Conservation (phyloP, 1,140 invertebrate genomes). For the Polypedilum vanderplanki region DNA sequence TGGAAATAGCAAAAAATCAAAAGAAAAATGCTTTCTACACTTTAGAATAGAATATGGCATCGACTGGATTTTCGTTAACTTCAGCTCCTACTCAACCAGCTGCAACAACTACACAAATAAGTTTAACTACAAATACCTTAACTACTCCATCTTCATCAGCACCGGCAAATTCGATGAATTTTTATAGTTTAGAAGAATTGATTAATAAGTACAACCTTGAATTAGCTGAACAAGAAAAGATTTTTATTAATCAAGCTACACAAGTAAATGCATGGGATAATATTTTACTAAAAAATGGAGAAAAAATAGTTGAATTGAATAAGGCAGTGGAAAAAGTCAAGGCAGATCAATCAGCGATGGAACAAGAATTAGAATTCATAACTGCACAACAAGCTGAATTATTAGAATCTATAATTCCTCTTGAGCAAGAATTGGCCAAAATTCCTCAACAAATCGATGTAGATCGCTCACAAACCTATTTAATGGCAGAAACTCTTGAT, state of each 20-base stretch:
- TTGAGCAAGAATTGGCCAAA: constrained; percentile 72
- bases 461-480: constrained; percentile 80
- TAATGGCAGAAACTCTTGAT: constrained; percentile 82
- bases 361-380: constrained; percentile 92
- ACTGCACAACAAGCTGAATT: constrained; percentile 86
- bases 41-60: not conserved
- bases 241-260: constrained; percentile 88
- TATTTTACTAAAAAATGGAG: constrained; percentile 81
- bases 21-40: too few relatives aligned
- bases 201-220: constrained; percentile 96
- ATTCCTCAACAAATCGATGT: constrained; percentile 66
- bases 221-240: constrained; percentile 86
- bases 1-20: too few relatives aligned
- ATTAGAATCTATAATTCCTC: constrained; percentile 74
- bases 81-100: not conserved
- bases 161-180: constrained; percentile 59
- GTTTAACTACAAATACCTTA: constrained; percentile 41
- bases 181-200: constrained; percentile 81
- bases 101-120: not conserved
- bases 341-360: constrained; percentile 79
- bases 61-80: not conserved
- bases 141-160: constrained; percentile 43
- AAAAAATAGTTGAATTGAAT: constrained; percentile 83
- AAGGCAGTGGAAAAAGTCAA: constrained; percentile 79
- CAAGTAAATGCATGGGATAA: constrained; percentile 93